Evolutionary conservation across 2,888 invertebrate genomes (phyloP).

Genomic region (Holacanthella duospinosa): DNA sequence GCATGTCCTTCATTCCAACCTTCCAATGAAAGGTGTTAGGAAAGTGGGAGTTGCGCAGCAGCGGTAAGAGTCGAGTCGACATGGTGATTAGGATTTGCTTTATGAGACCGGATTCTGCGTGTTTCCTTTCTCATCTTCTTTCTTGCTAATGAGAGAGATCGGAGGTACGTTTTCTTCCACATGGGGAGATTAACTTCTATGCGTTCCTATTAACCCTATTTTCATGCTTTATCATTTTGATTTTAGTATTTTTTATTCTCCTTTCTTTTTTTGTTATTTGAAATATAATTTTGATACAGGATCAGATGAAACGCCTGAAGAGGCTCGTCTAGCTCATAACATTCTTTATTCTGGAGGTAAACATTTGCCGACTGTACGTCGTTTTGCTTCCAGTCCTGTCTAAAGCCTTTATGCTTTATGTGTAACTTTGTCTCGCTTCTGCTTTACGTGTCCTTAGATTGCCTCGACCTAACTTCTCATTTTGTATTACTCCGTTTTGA

Average conservation of each 20-base stretch:
- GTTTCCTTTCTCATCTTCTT: background rate
- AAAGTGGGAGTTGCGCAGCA: too few relatives aligned
- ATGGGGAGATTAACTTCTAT: too few relatives aligned
- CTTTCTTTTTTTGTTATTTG: background rate
- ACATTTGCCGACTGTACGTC: constrained; percentile 24
- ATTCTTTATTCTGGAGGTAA: constrained; percentile 71
- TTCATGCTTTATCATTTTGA: too few relatives aligned
- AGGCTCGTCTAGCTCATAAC: constrained; percentile 72
- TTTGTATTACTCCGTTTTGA: background rate
- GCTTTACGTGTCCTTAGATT: background rate
- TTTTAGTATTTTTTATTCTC: background rate
- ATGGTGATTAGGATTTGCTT: background rate
- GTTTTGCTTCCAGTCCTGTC: background rate
- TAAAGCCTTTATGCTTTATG: background rate
- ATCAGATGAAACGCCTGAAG: constrained; percentile 55
- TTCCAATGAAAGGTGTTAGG: too few relatives aligned
- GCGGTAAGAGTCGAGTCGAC: too few relatives aligned
- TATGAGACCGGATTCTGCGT: background rate
- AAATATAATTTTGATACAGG: constrained; percentile 17
- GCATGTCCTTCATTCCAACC: constrained; percentile 1
- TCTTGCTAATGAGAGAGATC: background rate
- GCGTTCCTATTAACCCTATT: too few relatives aligned
- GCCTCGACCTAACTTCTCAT: background rate
- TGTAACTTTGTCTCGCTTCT: background rate
- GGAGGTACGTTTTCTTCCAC: constrained; percentile 1